Evolutionary conservation across 1,140 invertebrate genomes (phyloP).

Genomic region (Formica selysi): DNA sequence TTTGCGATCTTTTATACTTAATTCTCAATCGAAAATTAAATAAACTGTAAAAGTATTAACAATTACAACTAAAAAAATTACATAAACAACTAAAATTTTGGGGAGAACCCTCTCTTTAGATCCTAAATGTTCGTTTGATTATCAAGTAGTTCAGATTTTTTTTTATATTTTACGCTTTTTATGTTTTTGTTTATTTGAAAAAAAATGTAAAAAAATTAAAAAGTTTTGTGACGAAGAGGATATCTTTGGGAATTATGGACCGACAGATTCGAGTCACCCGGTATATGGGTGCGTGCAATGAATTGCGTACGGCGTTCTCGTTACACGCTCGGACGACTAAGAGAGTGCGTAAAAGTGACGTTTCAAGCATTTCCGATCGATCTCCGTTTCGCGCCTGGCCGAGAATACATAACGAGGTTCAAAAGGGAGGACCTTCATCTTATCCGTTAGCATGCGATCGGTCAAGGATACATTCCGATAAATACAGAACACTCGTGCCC

Average conservation of each 20-base stretch:
- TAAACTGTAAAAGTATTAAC: background rate
- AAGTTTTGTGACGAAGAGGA: background rate
- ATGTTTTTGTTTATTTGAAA: background rate
- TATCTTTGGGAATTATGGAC: constrained; percentile 1
- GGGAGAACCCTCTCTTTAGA: background rate
- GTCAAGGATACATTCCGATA: constrained; percentile 32
- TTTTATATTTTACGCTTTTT: background rate
- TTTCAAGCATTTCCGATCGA: constrained; percentile 58
- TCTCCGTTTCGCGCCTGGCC: background rate
- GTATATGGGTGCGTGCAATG: constrained; percentile 40
- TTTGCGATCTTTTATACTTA: background rate
- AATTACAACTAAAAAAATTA: background rate
- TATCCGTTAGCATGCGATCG: background rate
- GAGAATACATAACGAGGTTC: background rate
- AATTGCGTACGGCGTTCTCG: constrained; percentile 56
- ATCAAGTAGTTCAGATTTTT: background rate
- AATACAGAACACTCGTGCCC: constrained; percentile 7
- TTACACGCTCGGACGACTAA: constrained; percentile 44
- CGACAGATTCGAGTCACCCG: constrained; percentile 1
- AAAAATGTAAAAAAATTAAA: background rate
- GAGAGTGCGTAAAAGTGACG: constrained; percentile 37
- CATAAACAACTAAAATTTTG: background rate
- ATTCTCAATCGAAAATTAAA: background rate
- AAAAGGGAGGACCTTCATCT: constrained; percentile 18
- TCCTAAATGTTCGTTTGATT: background rate